A percentile compares a stretch with the other conserved stretches of the same genome.
phyloP scores from a whole-genome alignment of 2,888 invertebrate species.

The Scaeva pyrastri region DNA sequence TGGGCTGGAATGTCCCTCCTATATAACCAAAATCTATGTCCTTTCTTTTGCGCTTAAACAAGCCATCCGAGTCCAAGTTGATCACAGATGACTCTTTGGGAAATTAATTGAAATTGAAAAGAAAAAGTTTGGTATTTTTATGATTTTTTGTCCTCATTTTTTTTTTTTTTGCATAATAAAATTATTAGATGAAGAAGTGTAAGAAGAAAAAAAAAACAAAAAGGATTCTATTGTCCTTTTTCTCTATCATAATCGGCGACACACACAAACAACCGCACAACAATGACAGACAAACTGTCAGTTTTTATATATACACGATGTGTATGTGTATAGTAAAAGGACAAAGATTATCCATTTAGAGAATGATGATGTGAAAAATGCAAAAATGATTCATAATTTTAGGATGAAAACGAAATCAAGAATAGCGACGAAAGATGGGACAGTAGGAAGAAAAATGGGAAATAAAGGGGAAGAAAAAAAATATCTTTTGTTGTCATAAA shows the following conservation, averaged over 20 bases:
- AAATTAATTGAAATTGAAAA: slow-evolving; percentile 68
- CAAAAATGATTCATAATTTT: slow-evolving; percentile 51
- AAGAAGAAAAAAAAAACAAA: slow-evolving; percentile 16
- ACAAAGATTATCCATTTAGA: slow-evolving; percentile 12
- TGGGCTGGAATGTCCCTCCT: no score
- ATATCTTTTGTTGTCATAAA: slow-evolving; percentile 58
- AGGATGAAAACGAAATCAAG: slow-evolving; percentile 19
- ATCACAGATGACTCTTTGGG: slow-evolving; percentile 65
- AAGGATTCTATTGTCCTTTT: slow-evolving; percentile 7
- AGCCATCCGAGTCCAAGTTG: slow-evolving; percentile 48
- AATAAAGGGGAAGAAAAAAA: background rate
- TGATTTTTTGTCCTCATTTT: background rate
- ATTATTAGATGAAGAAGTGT: slow-evolving; percentile 23
- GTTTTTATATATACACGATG: background rate
- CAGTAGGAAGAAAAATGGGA: background rate
- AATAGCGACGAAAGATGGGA: background rate
- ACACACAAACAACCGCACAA: background rate
- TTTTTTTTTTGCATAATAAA: slow-evolving; percentile 7
- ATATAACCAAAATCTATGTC: slow-evolving; percentile 29
- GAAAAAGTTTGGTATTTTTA: slow-evolving; percentile 50
- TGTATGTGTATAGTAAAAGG: slow-evolving; percentile 13
- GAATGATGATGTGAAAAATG: slow-evolving; percentile 53
- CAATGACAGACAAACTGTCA: slow-evolving; percentile 18
- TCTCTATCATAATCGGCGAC: slow-evolving; percentile 16
- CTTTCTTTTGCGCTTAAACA: slow-evolving; percentile 12